Conservation (phyloP, 2,113 vertebrate species). For the Atractosteus spatula region DNA sequence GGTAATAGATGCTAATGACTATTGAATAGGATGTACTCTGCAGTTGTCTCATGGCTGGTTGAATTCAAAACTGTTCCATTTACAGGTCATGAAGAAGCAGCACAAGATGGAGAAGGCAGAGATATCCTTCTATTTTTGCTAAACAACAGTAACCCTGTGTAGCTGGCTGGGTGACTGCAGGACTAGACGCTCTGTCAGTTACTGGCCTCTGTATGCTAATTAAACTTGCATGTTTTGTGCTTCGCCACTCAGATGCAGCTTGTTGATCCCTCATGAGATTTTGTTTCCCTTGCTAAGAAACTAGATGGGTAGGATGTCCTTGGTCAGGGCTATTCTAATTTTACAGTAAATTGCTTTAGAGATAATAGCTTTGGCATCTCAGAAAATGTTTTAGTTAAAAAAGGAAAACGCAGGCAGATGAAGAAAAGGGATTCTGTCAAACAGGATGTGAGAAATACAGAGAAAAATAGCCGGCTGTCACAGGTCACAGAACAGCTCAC, state of each 20-base stretch:
- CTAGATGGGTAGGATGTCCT: background rate
- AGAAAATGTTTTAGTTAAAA: background rate
- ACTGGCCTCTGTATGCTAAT: no score
- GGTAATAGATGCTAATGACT: no score
- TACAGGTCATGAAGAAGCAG: no score
- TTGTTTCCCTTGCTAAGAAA: background rate
- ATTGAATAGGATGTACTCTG: no score
- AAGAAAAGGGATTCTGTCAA: background rate
- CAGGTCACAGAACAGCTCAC: conserved; percentile 11
- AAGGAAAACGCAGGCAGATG: background rate
- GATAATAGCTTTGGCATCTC: background rate
- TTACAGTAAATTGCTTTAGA: background rate
- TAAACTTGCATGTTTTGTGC: no score
- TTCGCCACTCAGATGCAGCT: background rate
- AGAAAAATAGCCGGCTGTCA: conserved; percentile 6
- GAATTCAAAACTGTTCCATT: no score
- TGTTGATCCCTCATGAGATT: background rate
- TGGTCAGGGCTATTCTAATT: background rate
- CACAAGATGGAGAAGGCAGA: no score
- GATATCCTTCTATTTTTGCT: no score
- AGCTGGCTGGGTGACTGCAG: no score
- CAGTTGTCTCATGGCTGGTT: no score
- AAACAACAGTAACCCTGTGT: no score
- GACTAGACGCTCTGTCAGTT: no score
- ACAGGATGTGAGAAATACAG: conserved; percentile 8